These are phyloP conservation scores for Trichomalopsis sarcophagae DNA, from an alignment of 1,140 invertebrate species.

Conservation along the genomic window DNA sequence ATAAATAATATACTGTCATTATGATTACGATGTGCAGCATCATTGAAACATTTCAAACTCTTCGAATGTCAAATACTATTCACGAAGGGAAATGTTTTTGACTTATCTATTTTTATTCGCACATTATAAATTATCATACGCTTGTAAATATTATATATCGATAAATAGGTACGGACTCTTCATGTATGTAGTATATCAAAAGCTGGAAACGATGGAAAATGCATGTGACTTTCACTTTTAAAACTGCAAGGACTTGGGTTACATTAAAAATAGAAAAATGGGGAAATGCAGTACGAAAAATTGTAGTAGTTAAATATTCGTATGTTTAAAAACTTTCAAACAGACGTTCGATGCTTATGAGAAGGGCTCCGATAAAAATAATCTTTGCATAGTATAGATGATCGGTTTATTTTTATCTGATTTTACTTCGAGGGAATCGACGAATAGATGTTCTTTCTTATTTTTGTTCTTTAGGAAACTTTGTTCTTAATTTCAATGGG, in stretches of 20 bases:
- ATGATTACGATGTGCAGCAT: slow-evolving; percentile 34
- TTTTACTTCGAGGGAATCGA: slow-evolving; percentile 34
- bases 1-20: slow-evolving; percentile 14
- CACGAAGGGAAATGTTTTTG: slow-evolving; percentile 61
- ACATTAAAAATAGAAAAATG: slow-evolving; percentile 21
- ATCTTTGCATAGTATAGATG: slow-evolving; percentile 11
- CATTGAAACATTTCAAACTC: slow-evolving; percentile 52
- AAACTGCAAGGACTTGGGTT: slow-evolving; percentile 42
- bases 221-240: slow-evolving; percentile 57
- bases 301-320: slow-evolving; percentile 16
- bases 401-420: slow-evolving; percentile 43
- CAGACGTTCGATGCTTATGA: slow-evolving; percentile 34
- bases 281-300: slow-evolving; percentile 30
- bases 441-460: slow-evolving; percentile 38
- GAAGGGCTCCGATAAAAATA: slow-evolving; percentile 45
- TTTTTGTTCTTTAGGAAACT: slow-evolving; percentile 38
- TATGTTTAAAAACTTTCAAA: slow-evolving; percentile 35
- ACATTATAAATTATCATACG: slow-evolving; percentile 64
- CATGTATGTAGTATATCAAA: slow-evolving; percentile 58
- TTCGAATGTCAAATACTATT: slow-evolving; percentile 60
- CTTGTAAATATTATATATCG: slow-evolving; percentile 63
- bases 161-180: slow-evolving; percentile 54
- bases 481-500: slow-evolving; percentile 47
- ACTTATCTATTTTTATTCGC: slow-evolving; percentile 71
- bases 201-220: slow-evolving; percentile 46